Evolutionary conservation across 1,140 invertebrate species (phyloP), one percentile per base, ranked within the genome.

Genomic region (Apis florea): DNA sequence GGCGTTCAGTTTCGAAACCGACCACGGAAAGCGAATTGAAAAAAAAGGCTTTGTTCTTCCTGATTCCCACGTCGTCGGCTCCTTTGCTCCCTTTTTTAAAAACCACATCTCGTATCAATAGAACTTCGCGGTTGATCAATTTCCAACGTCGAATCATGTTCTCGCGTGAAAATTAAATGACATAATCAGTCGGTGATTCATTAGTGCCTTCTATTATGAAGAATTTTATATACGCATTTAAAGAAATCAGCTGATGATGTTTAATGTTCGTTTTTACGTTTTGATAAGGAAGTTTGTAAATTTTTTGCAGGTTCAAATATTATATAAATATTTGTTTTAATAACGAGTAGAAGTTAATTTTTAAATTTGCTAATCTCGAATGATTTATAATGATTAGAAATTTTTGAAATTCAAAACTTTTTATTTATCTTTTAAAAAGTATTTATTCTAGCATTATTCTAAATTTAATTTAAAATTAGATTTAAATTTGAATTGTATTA

Each of bases 121-220:
- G 19, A 21, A 49, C 69, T 87, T 84, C 56, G 61, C 79, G 83
- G 76, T 88, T 78, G 71, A 84, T 19, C 84, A 79, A 79, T 13
- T 74, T 58, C 31, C 68, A 56, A 49, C 54, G 58, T 68, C 49
- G 40, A 31, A 53, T 61, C 54, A 56, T 66, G 54, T 24, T 53
- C 72, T 71, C 53, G 31, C 59, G 49, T 59, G 75, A 71, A 79
- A 68, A 67, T 67, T 77, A 81, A 88, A 68, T 63, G 61, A 76
- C 49, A 82, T 81, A 84, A 89, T 87, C 86, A 85, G 82, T 67
- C 79, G 31, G 70, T 40, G 49, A 67, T 67, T n/a, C 31, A 12
- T 19, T 47, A 19, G 21, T 21, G 4, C 1, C 19, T 12, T 19
- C 21, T 2, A 49, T 1, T 21, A n/a, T 0, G 19, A 47, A 49